phyloP scores from a whole-genome alignment of 2,888 invertebrate species.

The Stenchaetothrips biformis region DNA sequence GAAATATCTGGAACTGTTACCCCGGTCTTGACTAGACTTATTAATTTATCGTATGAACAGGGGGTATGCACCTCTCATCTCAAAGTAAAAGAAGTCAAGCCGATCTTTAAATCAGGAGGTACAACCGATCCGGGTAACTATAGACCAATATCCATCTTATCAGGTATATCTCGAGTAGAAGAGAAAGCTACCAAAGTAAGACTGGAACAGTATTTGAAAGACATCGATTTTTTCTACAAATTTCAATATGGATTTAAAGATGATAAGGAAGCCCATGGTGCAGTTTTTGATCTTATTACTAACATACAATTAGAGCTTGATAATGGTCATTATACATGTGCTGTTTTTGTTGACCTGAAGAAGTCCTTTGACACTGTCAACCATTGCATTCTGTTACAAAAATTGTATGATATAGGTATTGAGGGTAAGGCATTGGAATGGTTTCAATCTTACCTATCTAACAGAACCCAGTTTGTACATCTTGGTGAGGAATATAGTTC shows the following conservation, averaged over 20 bases:
- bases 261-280: slow-evolving; percentile 29
- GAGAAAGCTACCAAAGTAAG: neutral
- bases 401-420: slow-evolving; percentile 29
- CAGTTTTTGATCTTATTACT: slow-evolving; percentile 28
- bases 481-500: slow-evolving; percentile 14
- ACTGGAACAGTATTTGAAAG: slow-evolving; percentile 26
- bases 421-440: slow-evolving; percentile 28
- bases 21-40: too few relatives aligned
- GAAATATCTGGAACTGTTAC: too few relatives aligned
- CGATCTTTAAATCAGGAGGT: too few relatives aligned
- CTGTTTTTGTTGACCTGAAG: slow-evolving; percentile 31
- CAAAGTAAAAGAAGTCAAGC: too few relatives aligned
- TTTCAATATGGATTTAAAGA: too few relatives aligned
- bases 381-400: slow-evolving; percentile 29
- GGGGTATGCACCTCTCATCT: too few relatives aligned
- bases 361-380: slow-evolving; percentile 34
- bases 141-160: too few relatives aligned
- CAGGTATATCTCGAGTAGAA: too few relatives aligned
- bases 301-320: slow-evolving; percentile 28
- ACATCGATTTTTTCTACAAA: too few relatives aligned
- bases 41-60: too few relatives aligned
- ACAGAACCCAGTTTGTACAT: slow-evolving; percentile 27
- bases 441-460: slow-evolving; percentile 28
- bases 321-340: slow-evolving; percentile 19
- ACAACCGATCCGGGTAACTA: too few relatives aligned